Evolutionary conservation across 1,140 invertebrate species (phyloP).

Genomic region (Neodiprion virginianus): DNA sequence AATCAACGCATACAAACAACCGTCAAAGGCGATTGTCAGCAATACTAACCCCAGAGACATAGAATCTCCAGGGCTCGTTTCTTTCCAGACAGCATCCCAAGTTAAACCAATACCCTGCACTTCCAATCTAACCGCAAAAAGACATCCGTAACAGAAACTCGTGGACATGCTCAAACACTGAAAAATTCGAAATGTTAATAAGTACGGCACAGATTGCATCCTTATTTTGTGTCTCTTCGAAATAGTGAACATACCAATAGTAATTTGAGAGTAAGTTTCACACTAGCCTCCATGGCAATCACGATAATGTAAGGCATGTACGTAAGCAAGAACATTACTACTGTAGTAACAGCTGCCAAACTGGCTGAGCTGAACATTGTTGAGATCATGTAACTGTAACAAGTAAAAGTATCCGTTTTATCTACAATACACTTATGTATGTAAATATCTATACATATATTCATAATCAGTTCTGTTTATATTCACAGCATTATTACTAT

Average conservation of each 20-base stretch:
- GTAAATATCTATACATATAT: too few species aligned
- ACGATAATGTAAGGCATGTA: conserved; percentile 73
- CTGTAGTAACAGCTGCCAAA: conserved; percentile 67
- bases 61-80: conserved; percentile 55
- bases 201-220: conserved; percentile 36
- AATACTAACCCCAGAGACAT: conserved; percentile 61
- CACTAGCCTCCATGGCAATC: conserved; percentile 67
- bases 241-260: conserved; percentile 61
- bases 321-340: conserved; percentile 67
- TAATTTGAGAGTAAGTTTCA: conserved; percentile 63
- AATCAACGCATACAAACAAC: conserved; percentile 50
- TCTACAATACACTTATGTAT: too few species aligned
- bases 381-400: conserved; percentile 70
- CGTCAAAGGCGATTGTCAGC: conserved; percentile 49
- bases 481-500: too few species aligned
- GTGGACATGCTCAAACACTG: conserved; percentile 70
- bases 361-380: conserved; percentile 70
- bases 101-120: conserved; percentile 62
- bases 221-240: neutral
- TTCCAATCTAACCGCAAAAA: conserved; percentile 67
- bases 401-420: conserved; percentile 22
- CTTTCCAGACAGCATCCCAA: conserved; percentile 61
- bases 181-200: conserved; percentile 25
- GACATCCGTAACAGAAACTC: conserved; percentile 68
- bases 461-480: too few species aligned